Evolutionary conservation across 2,113 vertebrate species (phyloP), one percentile per base, ranked within the genome.

Genomic region (Neotragus moschatus): DNA sequence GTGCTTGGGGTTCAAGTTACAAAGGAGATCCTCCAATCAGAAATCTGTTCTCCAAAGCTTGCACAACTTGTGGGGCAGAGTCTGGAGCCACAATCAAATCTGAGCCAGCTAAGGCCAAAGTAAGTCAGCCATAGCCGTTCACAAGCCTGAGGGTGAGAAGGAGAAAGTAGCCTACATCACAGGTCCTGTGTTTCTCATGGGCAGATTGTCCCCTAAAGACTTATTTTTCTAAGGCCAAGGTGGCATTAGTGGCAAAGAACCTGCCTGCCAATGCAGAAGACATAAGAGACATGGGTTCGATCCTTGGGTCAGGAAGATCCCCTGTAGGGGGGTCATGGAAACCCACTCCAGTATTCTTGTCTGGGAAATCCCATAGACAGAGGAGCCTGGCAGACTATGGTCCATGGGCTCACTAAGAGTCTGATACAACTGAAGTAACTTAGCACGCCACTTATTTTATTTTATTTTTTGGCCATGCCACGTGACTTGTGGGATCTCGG

Each of bases 11-110:
- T 36, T 95, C 84, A 95, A 75, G 66, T 96, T 96, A 88, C 95
- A 96, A 97, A 95, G 94, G 80, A 88, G 92, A 95, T 47, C 47
- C 47, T 23, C n/a, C 25, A 43, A 81, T 43, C 58, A 84, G 91
- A 82, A 95, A 63, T n/a, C 47, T 88, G 33, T 26, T 30, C 30
- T 87, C 45, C 66, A 47, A 66, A 51, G 58, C 19, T 77, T 30
- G 56, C 70, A 17, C 17, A 56, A 89, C 26, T 79, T 10, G n/a
- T n/a, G 73, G 55, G 81, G 58, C 66, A 19, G 90, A 75, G 58
- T 28, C 84, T 70, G 70, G 17, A 85, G 79, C 51, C 39, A 73
- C 77, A 53, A 28, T 39, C n/a, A 75, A 70, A 81, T 51, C 30
- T 39, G 51, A 97, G 81, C 21, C 43, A 36, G 61, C 39, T n/a